These are phyloP conservation scores for Andrena dorsata DNA, from an alignment of 2,888 invertebrate genomes.

Conservation along the genomic window DNA sequence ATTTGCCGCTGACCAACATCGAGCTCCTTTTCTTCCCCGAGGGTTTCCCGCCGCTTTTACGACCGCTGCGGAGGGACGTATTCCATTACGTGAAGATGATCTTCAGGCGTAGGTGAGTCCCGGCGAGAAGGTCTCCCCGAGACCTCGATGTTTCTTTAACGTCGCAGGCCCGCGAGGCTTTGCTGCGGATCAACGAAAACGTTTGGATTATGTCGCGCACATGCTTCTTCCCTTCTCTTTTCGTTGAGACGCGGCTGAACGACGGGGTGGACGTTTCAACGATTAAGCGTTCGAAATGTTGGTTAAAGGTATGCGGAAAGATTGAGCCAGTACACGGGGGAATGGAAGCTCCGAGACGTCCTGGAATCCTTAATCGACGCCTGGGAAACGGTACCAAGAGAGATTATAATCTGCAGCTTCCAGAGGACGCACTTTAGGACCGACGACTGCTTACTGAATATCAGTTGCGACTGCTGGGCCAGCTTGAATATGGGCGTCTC, in stretches of 20 bases:
- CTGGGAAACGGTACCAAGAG: constrained; percentile 74
- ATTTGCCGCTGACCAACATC: constrained; percentile 69
- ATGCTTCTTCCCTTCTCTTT: not conserved
- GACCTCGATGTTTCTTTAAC: not conserved
- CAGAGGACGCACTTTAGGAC: constrained; percentile 77
- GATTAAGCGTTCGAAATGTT: constrained; percentile 11
- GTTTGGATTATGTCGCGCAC: not conserved
- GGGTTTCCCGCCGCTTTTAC: constrained; percentile 72
- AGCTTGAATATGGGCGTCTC: constrained; percentile 64
- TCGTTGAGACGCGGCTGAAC: not conserved
- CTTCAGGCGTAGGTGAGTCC: constrained; percentile 69
- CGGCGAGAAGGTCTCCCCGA: not conserved
- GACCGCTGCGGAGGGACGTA: constrained; percentile 74
- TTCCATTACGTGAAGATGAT: constrained; percentile 78
- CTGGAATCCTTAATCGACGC: constrained; percentile 68
- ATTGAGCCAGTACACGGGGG: not conserved
- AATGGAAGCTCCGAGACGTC: constrained; percentile 72
- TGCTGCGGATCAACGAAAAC: not conserved
- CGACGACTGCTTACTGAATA: constrained; percentile 72
- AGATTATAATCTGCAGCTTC: constrained; percentile 76
- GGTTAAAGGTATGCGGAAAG: constrained; percentile 58
- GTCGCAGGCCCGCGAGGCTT: no score
- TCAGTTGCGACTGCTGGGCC: constrained; percentile 73
- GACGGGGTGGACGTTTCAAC: not conserved
- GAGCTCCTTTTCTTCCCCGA: constrained; percentile 75